Percentiles rank a stretch among this genome's conserved stretches.
Conservation (phyloP, 2,888 invertebrate species). For the Argyra leucocephala region DNA sequence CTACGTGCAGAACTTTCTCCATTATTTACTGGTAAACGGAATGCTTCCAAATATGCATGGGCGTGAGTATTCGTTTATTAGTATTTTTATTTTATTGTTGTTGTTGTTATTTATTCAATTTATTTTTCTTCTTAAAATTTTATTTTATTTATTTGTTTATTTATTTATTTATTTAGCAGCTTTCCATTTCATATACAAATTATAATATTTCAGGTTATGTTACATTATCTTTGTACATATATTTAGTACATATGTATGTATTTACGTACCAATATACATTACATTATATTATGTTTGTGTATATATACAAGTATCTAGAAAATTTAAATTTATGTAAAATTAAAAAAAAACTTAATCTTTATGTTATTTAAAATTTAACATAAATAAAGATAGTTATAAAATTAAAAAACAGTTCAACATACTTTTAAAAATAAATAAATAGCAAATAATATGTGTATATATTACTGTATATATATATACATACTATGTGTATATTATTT, state of each 20-base stretch:
- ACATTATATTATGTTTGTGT: too few species aligned
- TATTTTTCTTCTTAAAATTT: not conserved
- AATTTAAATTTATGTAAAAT: too few species aligned
- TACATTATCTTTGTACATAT: not conserved
- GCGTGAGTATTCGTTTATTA: slow-evolving; percentile 39
- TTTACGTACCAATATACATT: not conserved
- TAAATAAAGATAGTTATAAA: too few species aligned
- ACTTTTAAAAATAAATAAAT: too few species aligned
- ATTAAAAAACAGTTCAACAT: too few species aligned
- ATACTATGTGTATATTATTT: too few species aligned
- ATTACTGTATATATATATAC: too few species aligned
- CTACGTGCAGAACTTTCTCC: slow-evolving; percentile 44
- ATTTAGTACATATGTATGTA: not conserved
- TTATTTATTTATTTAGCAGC: slow-evolving; percentile 13
- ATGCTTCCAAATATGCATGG: slow-evolving; percentile 46
- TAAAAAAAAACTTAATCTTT: too few species aligned
- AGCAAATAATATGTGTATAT: too few species aligned
- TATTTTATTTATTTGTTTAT: slow-evolving; percentile 9
- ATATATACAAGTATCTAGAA: too few species aligned
- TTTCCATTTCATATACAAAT: slow-evolving; percentile 12
- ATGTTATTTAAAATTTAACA: too few species aligned
- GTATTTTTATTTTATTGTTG: slow-evolving; percentile 18
- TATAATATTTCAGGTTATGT: not conserved
- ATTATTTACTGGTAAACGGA: slow-evolving; percentile 43
- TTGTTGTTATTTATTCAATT: slow-evolving; percentile 6